These are phyloP conservation scores for Myotis pilosus DNA, from an alignment of 2,797 vertebrate genomes.

Conservation along the genomic window DNA sequence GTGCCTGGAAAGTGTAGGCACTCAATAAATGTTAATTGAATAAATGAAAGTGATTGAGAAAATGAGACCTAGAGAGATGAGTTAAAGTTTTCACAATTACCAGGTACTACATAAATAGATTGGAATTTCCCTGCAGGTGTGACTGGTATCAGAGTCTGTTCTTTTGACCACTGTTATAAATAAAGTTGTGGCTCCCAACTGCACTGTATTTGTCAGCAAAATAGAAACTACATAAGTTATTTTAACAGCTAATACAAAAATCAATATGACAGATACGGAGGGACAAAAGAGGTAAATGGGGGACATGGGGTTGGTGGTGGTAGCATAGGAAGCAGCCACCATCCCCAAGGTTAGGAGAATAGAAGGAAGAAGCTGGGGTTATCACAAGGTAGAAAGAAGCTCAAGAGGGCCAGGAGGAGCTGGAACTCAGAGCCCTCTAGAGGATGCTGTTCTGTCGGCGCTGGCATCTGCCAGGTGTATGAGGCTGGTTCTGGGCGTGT, in stretches of 20 bases:
- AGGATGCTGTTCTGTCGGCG: fast-evolving
- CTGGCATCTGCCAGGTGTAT: not conserved
- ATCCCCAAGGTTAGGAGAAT: not conserved
- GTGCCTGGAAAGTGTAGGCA: not conserved
- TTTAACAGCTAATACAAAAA: slow-evolving; percentile 2
- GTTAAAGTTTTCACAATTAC: not conserved
- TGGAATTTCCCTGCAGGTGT: not conserved
- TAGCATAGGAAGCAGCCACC: not conserved
- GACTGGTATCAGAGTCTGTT: not conserved
- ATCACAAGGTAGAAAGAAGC: not conserved
- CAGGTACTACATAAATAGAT: not conserved
- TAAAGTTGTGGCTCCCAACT: not conserved
- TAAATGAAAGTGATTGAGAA: slow-evolving; percentile 4
- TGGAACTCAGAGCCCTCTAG: not conserved
- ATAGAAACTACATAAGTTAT: not conserved
- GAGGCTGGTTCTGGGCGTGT: not conserved
- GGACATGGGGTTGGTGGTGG: not conserved
- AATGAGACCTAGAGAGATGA: not conserved
- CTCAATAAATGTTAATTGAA: not conserved
- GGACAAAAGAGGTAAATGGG: not conserved
- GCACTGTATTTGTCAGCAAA: not conserved
- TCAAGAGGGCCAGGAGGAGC: not conserved
- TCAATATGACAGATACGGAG: not conserved
- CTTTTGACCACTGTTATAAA: not conserved
- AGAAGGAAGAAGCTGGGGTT: not conserved